These are phyloP conservation scores for Nannoperca obscura DNA, from an alignment of 2,797 vertebrate genomes.

Conservation along the genomic window DNA sequence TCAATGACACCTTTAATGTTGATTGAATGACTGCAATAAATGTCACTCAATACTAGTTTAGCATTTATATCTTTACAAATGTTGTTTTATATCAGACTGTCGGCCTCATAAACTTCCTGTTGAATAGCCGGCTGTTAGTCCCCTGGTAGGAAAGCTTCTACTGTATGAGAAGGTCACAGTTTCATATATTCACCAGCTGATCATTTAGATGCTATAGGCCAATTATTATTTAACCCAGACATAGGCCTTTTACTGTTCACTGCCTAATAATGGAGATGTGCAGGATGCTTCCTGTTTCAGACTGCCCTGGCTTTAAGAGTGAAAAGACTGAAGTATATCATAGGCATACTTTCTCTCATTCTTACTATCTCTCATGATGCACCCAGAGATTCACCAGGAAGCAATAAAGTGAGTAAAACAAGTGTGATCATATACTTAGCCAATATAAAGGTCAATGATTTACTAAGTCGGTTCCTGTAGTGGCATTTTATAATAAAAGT, in stretches of 20 bases:
- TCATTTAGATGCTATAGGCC: not conserved
- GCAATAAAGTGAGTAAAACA: not conserved
- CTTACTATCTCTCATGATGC: not conserved
- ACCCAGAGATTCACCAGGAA: not conserved
- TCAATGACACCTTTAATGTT: not conserved
- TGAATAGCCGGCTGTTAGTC: not conserved
- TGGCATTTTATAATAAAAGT: not conserved
- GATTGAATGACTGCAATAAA: not conserved
- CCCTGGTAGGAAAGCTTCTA: too few species aligned
- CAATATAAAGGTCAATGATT: not conserved
- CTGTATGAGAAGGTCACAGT: not conserved
- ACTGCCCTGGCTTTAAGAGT: not conserved
- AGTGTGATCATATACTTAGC: not conserved
- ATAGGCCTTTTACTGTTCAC: too few species aligned
- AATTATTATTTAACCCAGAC: not conserved
- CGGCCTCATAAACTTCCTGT: not conserved
- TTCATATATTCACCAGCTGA: not conserved
- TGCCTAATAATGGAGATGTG: not conserved
- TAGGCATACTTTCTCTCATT: too few species aligned
- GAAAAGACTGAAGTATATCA: not conserved
- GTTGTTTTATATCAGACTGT: not conserved
- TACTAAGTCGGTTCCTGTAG: not conserved
- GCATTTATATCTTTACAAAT: conserved; percentile 14
- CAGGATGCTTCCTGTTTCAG: not conserved
- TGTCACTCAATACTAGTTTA: not conserved